Base-by-base conservation (phyloP, 2,113 vertebrate species). In the Redunca redunca region DNA sequence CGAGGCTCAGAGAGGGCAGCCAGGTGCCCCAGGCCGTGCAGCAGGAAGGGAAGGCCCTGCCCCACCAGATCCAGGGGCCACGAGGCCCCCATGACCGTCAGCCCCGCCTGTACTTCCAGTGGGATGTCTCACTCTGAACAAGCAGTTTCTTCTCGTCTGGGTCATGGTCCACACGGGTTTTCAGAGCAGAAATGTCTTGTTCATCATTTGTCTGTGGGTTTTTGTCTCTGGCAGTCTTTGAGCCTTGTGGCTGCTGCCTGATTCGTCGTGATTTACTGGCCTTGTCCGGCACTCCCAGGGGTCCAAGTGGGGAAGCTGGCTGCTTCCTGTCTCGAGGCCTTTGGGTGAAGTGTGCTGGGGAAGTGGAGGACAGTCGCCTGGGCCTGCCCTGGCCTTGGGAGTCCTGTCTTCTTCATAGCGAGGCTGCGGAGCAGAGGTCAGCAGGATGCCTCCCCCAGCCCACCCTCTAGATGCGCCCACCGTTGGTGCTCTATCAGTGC, bases 81-180 rank as follows among this genome's bases (percentile, higher is more conserved):
- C 0, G 0, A 7, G 14, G 46, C 19, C 13, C 60, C 25, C 0
- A 0, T 52, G 53, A 14, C 6, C 1, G 0, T 36, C 62, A 55
- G 19, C 40, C 28, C 53, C 5, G 7, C 36, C 60, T 0, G 0
- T 43, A 43, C 74, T 46, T 48, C 30, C 7, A n/a, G 1, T 7
- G 8, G 28, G 71, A n/a, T 0, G 0, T 1, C 30, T 30, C 16
- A 4, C 60, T 81, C 71, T 26, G 33, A 46, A 33, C 40, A 21
- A 14, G 25, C 19, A 3, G 13, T 50, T 13, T 9, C 52, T 82
- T 60, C 55, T n/a, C 2, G 0, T 40, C 74, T 48, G 30, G 87
- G 17, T 23, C 55, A 10, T 0, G 6, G 30, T 23, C 77, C 26
- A 23, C 78, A 15, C 17, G 53, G 48, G 60, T 15, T 67, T 23